Evolutionary conservation across 2,113 vertebrate genomes (phyloP).

Genomic region (Plotosus lineatus): DNA sequence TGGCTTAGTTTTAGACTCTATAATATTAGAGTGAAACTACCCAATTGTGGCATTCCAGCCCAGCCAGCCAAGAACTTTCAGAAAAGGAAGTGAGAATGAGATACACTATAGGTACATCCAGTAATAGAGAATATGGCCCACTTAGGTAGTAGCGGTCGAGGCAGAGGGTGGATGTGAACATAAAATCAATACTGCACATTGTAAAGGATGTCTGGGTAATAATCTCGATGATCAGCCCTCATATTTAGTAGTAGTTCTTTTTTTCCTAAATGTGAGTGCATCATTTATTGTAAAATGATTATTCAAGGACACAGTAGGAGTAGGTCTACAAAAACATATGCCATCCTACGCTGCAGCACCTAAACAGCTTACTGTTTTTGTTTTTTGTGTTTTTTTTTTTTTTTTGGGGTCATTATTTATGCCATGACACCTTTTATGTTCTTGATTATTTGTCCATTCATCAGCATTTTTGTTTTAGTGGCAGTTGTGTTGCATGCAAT

Average conservation of each 20-base stretch:
- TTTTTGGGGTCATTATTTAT: conserved; percentile 47
- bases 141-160: conserved; percentile 27
- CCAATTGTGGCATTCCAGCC: conserved; percentile 45
- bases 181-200: conserved; percentile 44
- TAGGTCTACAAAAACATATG: conserved; percentile 32
- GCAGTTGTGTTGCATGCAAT: conserved; percentile 68
- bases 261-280: background rate
- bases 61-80: conserved; percentile 32
- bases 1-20: conserved; percentile 30
- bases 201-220: conserved; percentile 17
- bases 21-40: conserved; percentile 40
- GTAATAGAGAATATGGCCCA: conserved; percentile 31
- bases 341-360: conserved; percentile 47
- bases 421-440: conserved; percentile 38
- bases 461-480: conserved; percentile 52
- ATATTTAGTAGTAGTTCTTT: background rate
- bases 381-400: too few species aligned
- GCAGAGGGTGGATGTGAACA: conserved; percentile 31
- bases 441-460: conserved; percentile 43
- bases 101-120: background rate
- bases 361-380: conserved; percentile 36
- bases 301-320: conserved; percentile 35
- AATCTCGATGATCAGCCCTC: background rate
- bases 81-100: conserved; percentile 20
- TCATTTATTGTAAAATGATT: conserved; percentile 30